Base-by-base conservation (phyloP, 2,888 invertebrate species). In the Eupithecia subumbrata region DNA sequence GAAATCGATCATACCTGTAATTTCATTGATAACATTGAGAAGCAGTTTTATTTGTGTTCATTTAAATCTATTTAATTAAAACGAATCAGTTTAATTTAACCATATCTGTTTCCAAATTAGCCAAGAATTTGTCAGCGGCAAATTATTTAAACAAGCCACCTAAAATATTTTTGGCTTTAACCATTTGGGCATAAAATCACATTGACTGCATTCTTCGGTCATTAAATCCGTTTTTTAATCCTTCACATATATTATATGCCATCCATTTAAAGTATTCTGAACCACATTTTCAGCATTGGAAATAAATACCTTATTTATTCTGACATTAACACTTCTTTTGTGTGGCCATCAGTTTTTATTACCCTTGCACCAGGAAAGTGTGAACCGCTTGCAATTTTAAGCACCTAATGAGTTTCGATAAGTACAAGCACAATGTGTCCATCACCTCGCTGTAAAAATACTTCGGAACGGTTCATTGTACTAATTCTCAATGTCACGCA, bases 101-200 rank as follows among this genome's bases (percentile, higher is more conserved):
- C 74, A 72, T 74, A 40, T 76, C 52, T 4, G 45, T 71, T 69
- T 71, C 22, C 40, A 68, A 43, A 63, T 67, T 68, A n/a, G n/a
- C 14, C 60, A 60, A 40, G 12, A 73, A 77, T 75, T 76, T 43
- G 40, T 63, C 14, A 68, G 16, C 34, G 18, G 11, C 52, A 76
- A 37, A 78, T 78, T 79, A 75, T 71, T 71, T 34, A 79, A 80
- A 80, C 69, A 72, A 69, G 75, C 73, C 78, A 76, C 76, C 52
- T 56, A 30, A 76, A 74, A 74, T 69, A 79, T 78, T 77, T 68
- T 45, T 43, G 18, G 75, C 74, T 73, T 74, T 78, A 71, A 25
- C 69, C 14, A 66, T 69, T 72, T 34, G 69, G 34, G 68, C 43
- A 64, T 75, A 34, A 71, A 72, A 69, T 71, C 12, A 43, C 37